Percentiles rank a stretch among this genome's conserved stretches.
Evolutionary conservation across 2,888 invertebrate species (phyloP).

Genomic region (Metopia argyrocephala): DNA sequence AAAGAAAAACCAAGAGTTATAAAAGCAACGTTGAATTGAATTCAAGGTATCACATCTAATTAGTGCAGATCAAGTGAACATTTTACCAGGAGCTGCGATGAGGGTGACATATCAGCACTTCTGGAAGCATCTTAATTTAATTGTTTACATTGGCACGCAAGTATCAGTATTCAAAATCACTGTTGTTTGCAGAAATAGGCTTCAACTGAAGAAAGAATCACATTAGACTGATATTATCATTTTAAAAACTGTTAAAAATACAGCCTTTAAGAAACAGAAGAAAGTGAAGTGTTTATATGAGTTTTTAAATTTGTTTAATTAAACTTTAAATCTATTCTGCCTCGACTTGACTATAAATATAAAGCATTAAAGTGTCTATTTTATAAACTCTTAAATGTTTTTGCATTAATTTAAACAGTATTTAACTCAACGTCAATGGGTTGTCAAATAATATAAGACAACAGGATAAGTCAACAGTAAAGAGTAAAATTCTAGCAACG

Average conservation of each 20-base stretch:
- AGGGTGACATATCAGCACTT: not conserved
- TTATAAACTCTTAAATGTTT: not conserved
- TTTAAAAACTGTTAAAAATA: too few relatives aligned
- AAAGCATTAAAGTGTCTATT: too few relatives aligned
- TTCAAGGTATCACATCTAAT: constrained; percentile 7
- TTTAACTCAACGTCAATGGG: constrained; percentile 10
- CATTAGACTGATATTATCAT: too few relatives aligned
- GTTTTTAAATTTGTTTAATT: too few relatives aligned
- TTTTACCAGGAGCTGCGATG: not conserved
- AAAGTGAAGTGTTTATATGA: too few relatives aligned
- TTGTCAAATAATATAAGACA: constrained; percentile 32
- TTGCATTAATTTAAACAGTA: constrained; percentile 31
- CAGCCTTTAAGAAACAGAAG: too few relatives aligned
- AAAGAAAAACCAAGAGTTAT: not conserved
- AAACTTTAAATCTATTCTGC: too few relatives aligned
- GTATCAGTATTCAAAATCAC: too few relatives aligned
- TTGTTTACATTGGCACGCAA: constrained; percentile 23
- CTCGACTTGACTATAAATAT: too few relatives aligned
- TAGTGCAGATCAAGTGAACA: constrained; percentile 28
- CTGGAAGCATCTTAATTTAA: constrained; percentile 25
- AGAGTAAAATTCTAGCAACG: not conserved
- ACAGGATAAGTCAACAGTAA: not conserved
- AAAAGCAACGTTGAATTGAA: not conserved
- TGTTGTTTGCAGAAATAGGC: too few relatives aligned
- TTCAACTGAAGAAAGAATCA: too few relatives aligned